Base-by-base conservation (phyloP, 2,888 invertebrate genomes). In the Drosophila dives region DNA sequence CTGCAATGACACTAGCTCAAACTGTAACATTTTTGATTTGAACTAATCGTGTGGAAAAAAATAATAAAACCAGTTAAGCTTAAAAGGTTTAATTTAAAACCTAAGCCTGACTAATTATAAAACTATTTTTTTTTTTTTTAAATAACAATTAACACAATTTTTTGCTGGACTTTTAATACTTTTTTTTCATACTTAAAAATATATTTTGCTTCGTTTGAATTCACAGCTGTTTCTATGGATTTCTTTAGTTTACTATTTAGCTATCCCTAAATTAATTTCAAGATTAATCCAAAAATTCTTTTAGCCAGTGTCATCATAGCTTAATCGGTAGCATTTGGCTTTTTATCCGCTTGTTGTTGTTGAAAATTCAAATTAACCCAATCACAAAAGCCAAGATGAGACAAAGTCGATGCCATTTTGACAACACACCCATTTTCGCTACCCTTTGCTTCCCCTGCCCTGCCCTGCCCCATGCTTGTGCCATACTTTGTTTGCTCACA, bases 311-410 rank as follows among this genome's bases (percentile, higher is more conserved):
- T 51, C 72, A 64, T 76, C 45, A 7, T 8, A 3, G 2, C 15
- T 10, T 8, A 23, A 33, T 1, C 55, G 40, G 32, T 49, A 32
- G 53, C 48, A 60, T 40, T 62, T 78, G 42, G 42, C 32, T 53
- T 63, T 64, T 56, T 12, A 40, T 53, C 42, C 45, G 53, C 42
- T 64, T 55, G 42, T 23, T 23, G 23, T 23, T 23, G 66, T 29
- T 29, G 29, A 59, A 86, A 86, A 85, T 85, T 86, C 81, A 85
- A 88, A 85, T 85, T 83, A 89, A 83, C 83, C 72, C 83, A 81
- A 89, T 85, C 88, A 77, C 89, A 89, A 85, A 80, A 88, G 88
- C 77, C 73, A 64, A 83, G 83, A 79, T 82, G 87, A 72, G 85
- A 64, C 73, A 79, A 61, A 64, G 69, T 81, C 86, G 62, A 72